Percentiles rank a stretch among this genome's conserved stretches.
These are phyloP conservation scores for Heliconius melpomene DNA, from an alignment of 1,140 invertebrate species.

Conservation along the genomic window DNA sequence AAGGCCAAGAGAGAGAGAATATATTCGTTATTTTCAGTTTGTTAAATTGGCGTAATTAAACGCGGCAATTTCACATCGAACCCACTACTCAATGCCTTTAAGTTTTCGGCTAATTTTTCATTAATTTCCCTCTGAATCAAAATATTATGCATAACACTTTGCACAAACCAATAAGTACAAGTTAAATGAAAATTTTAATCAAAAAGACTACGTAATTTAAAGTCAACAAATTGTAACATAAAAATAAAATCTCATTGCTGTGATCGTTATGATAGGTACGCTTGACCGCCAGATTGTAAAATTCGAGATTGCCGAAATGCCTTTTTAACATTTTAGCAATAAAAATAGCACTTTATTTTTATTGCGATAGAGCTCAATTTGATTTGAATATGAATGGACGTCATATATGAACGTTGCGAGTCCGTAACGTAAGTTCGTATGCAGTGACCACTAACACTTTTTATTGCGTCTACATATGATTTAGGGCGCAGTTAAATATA, in stretches of 20 bases:
- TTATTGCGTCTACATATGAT: background rate
- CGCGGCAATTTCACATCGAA: too few species aligned
- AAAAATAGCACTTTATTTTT: background rate
- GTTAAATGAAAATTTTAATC: background rate
- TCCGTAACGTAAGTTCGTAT: background rate
- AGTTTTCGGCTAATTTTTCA: too few species aligned
- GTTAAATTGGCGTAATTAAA: too few species aligned
- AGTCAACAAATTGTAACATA: conserved; percentile 11
- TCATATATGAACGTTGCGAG: background rate
- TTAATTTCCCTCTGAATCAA: background rate
- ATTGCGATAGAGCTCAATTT: background rate
- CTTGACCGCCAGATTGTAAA: conserved; percentile 21
- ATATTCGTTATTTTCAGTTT: too few species aligned
- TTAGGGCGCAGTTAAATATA: background rate
- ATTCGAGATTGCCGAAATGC: conserved; percentile 17
- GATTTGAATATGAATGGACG: background rate
- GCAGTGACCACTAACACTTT: conserved; percentile 1
- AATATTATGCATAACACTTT: background rate
- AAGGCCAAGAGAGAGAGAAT: too few species aligned
- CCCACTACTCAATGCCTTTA: too few species aligned
- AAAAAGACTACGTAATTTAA: conserved; percentile 4
- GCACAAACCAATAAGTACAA: background rate
- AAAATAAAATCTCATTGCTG: conserved; percentile 19
- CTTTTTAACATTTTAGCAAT: background rate
- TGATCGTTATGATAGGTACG: conserved; percentile 13